phyloP scores from a whole-genome alignment of 2,797 vertebrate species.

The Myotis vivesi region DNA sequence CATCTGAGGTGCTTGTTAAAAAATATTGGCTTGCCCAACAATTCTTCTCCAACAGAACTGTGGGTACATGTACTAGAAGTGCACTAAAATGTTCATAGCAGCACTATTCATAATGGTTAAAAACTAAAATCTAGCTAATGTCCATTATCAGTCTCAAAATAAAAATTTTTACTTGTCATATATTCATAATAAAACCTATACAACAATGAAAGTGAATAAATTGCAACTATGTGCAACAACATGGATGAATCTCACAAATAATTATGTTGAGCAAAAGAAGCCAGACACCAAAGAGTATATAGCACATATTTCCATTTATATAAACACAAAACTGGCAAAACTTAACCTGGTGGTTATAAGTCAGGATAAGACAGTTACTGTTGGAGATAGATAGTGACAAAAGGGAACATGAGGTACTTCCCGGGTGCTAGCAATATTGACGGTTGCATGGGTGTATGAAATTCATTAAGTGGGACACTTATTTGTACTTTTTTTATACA shows the following conservation, averaged over 20 bases:
- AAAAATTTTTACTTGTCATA: not conserved
- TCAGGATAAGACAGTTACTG: not conserved
- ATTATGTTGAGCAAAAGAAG: not conserved
- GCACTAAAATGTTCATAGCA: not conserved
- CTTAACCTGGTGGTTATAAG: not conserved
- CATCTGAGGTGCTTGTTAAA: not conserved
- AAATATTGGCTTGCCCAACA: not conserved
- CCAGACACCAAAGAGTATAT: not conserved
- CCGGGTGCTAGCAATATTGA: not conserved
- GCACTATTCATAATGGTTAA: not conserved
- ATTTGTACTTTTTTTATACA: not conserved
- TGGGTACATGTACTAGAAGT: not conserved
- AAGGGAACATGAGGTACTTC: not conserved
- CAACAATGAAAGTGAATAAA: not conserved
- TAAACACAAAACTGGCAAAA: not conserved
- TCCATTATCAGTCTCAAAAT: not conserved
- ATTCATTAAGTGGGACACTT: not conserved
- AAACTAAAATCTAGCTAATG: not conserved
- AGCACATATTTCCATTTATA: not conserved
- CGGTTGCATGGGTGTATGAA: not conserved
- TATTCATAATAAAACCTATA: not conserved
- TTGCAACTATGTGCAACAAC: not conserved
- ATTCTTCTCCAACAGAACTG: not conserved
- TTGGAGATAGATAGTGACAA: not conserved
- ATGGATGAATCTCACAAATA: not conserved